Conservation (phyloP, 2,797 vertebrate genomes). For the Scleropages formosus region DNA sequence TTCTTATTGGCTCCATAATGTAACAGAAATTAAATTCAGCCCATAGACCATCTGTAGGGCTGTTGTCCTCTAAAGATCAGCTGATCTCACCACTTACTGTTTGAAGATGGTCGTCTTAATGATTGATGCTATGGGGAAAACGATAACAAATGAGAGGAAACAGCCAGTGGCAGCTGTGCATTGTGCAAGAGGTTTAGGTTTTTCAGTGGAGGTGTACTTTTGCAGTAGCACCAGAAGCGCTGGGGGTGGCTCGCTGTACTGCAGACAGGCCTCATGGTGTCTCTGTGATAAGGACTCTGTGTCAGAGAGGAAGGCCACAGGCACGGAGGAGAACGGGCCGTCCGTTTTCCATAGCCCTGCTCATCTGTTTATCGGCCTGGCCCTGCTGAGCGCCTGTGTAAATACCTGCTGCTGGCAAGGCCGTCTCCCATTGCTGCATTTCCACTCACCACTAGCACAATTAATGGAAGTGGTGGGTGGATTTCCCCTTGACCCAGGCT, state of each 20-base stretch:
- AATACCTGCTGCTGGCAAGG: slow-evolving; percentile 33
- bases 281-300: not conserved
- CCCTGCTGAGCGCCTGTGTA: slow-evolving; percentile 37
- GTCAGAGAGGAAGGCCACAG: not conserved
- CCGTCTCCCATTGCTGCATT: slow-evolving; percentile 7
- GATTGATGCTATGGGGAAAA: no score
- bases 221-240: not conserved
- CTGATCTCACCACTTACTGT: not conserved
- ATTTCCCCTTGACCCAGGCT: slow-evolving; percentile 50
- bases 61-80: not conserved
- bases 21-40: not conserved
- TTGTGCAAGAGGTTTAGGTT: not conserved
- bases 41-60: not conserved
- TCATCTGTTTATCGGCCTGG: slow-evolving; percentile 37
- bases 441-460: slow-evolving; percentile 51
- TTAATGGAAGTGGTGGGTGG: slow-evolving; percentile 56
- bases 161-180: not conserved
- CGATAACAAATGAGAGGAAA: not conserved
- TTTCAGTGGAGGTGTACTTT: not conserved
- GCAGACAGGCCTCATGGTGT: not conserved
- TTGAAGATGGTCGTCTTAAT: not conserved
- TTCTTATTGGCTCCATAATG: not conserved
- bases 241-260: not conserved
- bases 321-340: not conserved
- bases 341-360: slow-evolving; percentile 25